Base-by-base conservation (phyloP, 2,113 vertebrate genomes). In the Enhydra lutris region DNA sequence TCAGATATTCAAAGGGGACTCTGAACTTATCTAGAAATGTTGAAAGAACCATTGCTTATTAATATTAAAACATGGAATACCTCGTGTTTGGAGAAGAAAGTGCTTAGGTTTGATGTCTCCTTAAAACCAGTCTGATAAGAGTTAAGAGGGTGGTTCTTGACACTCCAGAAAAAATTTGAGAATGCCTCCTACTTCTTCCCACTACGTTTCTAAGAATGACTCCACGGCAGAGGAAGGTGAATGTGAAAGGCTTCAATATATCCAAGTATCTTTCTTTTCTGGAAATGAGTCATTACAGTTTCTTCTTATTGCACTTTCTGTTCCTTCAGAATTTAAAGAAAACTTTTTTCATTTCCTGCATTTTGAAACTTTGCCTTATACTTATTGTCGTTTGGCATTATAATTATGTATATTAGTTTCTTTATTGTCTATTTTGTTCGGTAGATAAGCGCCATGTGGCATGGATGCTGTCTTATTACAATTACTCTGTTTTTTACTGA, bases 151-250 rank as follows among this genome's bases (percentile, higher is more conserved):
- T 65, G 55, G 52, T 83, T 96, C 61, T 83, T 86, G 74, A 91
- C 69, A 90, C 21, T 82, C 2, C 34, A 45, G 83, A 90, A 69
- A 84, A 92, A 83, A 96, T 82, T 36, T 86, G 71, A 89, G 50
- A 96, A 34, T 83, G 9, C 87, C 50, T 80, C 31, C 74, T 89
- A 83, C 76, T 95, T 96, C 73, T 94, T 95, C 73, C 80, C 91
- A 87, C 89, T 76, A 39, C 10, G 2, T 71, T 96, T 94, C 81
- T 93, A 88, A 91, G 93, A 94, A 93, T 81, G 55, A 71, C 85
- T 96, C 26, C 20, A 63, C 1, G 15, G 36, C 50, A 97, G 61
- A 94, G n/a, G 52, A 94, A 96, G 57, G 83, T 88, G 69, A 94
- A 84, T 78, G 63, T 74, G 55, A 92, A 97, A 93, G 23, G 5